Evolutionary conservation across 2,113 vertebrate species (phyloP).

Genomic region (Ameiurus melas): DNA sequence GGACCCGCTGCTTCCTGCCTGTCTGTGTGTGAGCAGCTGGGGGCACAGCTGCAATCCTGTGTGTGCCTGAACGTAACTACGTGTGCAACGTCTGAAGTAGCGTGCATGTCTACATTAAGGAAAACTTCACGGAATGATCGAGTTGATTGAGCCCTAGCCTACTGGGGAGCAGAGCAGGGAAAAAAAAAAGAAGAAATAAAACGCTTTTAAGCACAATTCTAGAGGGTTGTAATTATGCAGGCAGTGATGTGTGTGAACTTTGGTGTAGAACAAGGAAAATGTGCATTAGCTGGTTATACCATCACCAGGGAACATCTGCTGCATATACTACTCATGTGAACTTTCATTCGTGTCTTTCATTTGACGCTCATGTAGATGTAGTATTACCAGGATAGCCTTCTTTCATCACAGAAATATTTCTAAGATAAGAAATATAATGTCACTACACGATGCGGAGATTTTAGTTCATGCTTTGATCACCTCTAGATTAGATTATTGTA

Average conservation of each 20-base stretch:
- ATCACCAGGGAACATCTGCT: neutral
- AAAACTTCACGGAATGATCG: neutral
- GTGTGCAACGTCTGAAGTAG: conserved; percentile 2
- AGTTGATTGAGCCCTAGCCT: neutral
- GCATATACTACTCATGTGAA: neutral
- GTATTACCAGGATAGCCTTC: no score
- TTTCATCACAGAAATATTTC: no score
- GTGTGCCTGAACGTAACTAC: conserved; percentile 11
- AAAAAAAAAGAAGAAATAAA: neutral
- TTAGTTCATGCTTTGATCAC: no score
- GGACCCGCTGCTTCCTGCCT: conserved; percentile 51
- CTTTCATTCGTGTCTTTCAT: no score
- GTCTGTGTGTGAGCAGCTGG: conserved; percentile 50
- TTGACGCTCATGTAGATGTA: no score
- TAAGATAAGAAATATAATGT: no score
- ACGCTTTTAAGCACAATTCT: neutral
- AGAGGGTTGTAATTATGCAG: neutral
- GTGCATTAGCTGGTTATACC: neutral
- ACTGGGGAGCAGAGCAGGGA: neutral
- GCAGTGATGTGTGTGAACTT: neutral
- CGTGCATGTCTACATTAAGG: neutral
- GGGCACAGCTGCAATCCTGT: conserved; percentile 52
- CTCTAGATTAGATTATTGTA: no score
- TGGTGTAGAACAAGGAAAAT: neutral
- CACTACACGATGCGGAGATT: no score